These are phyloP conservation scores for Rhabditophanes sp. DNA, from an alignment of 2,888 invertebrate species.

Conservation along the genomic window DNA sequence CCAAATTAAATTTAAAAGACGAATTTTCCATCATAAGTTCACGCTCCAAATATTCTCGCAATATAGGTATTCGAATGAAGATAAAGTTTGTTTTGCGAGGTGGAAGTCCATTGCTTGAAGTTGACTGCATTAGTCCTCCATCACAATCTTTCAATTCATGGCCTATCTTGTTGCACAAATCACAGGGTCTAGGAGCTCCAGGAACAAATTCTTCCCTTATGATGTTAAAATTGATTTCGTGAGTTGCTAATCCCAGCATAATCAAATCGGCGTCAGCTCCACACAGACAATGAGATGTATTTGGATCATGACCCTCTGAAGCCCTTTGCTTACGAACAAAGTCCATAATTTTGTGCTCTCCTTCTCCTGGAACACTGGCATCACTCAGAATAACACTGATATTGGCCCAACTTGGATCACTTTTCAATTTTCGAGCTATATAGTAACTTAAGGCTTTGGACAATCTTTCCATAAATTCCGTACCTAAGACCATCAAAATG, in stretches of 20 bases:
- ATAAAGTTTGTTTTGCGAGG: constrained; percentile 37
- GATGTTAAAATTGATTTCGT: constrained; percentile 96
- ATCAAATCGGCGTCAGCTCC: constrained; percentile 90
- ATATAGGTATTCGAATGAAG: constrained; percentile 67
- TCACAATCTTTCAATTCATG: constrained; percentile 45
- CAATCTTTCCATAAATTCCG: constrained; percentile 37
- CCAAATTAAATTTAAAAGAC: constrained; percentile 83
- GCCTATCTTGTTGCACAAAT: constrained; percentile 64
- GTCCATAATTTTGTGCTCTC: constrained; percentile 99
- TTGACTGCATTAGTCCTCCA: too few species aligned
- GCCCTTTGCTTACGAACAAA: constrained; percentile 83
- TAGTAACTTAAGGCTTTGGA: constrained; percentile 56
- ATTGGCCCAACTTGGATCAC: constrained; percentile 79
- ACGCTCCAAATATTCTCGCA: constrained; percentile 76
- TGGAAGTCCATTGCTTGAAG: too few species aligned
- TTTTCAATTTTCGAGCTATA: constrained; percentile 65
- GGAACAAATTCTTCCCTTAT: constrained; percentile 92
- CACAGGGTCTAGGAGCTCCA: constrained; percentile 83
- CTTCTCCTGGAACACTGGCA: constrained; percentile 91
- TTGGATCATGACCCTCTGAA: constrained; percentile 71
- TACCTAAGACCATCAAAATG: too few species aligned
- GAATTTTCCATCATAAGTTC: constrained; percentile 78
- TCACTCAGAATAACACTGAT: constrained; percentile 87
- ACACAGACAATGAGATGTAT: constrained; percentile 85
- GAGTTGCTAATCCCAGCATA: constrained; percentile 87